These are phyloP conservation scores for Yponomeuta sedellus DNA, from an alignment of 2,888 invertebrate species.

Conservation along the genomic window DNA sequence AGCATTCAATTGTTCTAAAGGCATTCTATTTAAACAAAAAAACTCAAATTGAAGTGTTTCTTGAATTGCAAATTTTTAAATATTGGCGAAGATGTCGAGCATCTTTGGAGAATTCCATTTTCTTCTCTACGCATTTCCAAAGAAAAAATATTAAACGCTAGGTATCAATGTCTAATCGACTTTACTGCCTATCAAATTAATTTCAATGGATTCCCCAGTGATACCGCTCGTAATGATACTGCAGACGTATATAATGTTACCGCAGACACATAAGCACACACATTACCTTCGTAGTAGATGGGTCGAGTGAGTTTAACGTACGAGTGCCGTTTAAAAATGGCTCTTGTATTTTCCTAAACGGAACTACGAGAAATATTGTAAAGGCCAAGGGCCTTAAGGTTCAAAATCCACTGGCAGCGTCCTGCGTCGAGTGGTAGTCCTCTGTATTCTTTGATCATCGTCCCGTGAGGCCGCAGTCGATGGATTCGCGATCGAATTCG, in stretches of 20 bases:
- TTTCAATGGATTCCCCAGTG: not conserved
- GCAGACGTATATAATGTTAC: not conserved
- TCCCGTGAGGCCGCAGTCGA: constrained; percentile 9
- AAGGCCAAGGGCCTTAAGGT: not conserved
- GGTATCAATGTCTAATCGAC: too few species aligned
- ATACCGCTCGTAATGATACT: not conserved
- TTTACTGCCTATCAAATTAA: not conserved
- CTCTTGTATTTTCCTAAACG: not conserved
- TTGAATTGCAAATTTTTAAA: too few species aligned
- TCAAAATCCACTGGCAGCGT: not conserved
- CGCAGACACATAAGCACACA: not conserved
- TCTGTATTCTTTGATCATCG: constrained; percentile 11
- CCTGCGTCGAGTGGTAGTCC: not conserved
- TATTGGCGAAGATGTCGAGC: too few species aligned
- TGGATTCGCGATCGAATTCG: constrained; percentile 4
- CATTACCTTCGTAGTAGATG: constrained; percentile 11
- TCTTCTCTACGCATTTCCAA: too few species aligned
- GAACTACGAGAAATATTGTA: not conserved
- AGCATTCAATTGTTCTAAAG: too few species aligned
- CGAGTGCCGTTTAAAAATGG: not conserved
- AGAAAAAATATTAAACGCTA: too few species aligned
- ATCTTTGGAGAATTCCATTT: too few species aligned
- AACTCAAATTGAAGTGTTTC: too few species aligned
- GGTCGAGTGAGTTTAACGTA: constrained; percentile 15
- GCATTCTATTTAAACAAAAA: too few species aligned